Evolutionary conservation across 92 coral and sea anemone species (phyloP).

Genomic region (Epizoanthus rinbou): DNA sequence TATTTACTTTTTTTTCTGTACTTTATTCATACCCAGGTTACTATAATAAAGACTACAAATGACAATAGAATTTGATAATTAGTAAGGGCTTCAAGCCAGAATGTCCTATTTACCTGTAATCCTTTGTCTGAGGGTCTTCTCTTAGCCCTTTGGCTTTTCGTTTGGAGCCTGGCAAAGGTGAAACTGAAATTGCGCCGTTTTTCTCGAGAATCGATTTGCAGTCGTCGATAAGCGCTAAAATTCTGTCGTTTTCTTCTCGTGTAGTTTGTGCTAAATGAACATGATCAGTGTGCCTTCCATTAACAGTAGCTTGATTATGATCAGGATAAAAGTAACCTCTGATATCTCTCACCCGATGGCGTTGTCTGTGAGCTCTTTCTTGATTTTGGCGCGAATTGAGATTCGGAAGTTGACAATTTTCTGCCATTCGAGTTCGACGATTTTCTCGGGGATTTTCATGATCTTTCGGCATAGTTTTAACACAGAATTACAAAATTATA

Average conservation of each 20-base stretch:
- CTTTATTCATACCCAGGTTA: too few relatives aligned
- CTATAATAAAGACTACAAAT: too few relatives aligned
- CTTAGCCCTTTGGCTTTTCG: not conserved
- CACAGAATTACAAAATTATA: not conserved
- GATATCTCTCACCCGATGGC: not conserved
- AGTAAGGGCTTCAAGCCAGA: not conserved
- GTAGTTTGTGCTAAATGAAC: not conserved
- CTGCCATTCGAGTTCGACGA: not conserved
- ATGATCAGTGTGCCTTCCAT: constrained; percentile 2
- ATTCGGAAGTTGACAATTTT: not conserved
- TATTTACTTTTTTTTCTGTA: too few relatives aligned
- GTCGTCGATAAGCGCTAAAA: not conserved
- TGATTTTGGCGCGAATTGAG: not conserved
- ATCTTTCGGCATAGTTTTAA: constrained; percentile 14
- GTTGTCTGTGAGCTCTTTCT: not conserved
- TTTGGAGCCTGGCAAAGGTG: not conserved
- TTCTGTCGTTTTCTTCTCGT: not conserved
- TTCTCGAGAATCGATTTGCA: constrained; percentile 1
- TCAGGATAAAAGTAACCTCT: not conserved
- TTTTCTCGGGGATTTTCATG: not conserved
- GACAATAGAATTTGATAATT: too few relatives aligned
- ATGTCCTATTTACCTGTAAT: constrained; percentile 11
- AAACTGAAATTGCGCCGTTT: not conserved
- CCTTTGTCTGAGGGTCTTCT: not conserved
- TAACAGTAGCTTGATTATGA: not conserved